Evolutionary conservation across 2,888 invertebrate species (phyloP), one percentile per base, ranked within the genome.

Genomic region (Tinea pellionella): DNA sequence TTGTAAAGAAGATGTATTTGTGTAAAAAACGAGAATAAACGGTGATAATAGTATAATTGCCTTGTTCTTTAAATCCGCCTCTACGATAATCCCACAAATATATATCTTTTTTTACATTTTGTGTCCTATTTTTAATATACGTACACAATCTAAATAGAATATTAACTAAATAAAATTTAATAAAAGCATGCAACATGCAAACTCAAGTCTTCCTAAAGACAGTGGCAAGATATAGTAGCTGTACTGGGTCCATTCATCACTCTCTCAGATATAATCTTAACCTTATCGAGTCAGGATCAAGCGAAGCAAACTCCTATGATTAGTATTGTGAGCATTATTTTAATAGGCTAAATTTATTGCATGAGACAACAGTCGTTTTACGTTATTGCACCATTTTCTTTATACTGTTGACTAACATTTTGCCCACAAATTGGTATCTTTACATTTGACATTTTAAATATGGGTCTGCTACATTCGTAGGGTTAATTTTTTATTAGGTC

Each of bases 291-390:
- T 19, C 61, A 13, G 32, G 60, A 61, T 61, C 61, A 42, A 51
- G 47, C 47, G 30, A 37, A 57, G 32, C 60, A 59, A 15, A 53
- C 53, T 61, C 59, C 63, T 64, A 63, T 64, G 63, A 64, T 64
- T 65, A 64, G 61, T 64, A 64, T 62, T 64, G 64, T 64, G 62
- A 62, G 63, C 63, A 65, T 64, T 62, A 65, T 64, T 65, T 64
- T 65, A 65, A 65, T 63, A 62, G 62, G 61, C 60, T 60, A 59
- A 62, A 63, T 62, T 61, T 62, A 62, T 62, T 43, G 61, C 47
- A 29, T 55, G 29, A 18, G 59, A 59, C 59, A 57, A 53, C 16
- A 15, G 53, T 53, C 56, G 57, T 24, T 57, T 60, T 60, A 47
- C 57, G 29, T 29, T 42, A 43, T 60, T 56, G 57, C 57, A 18